Percentiles rank a stretch among this genome's conserved stretches.
Evolutionary conservation across 2,113 vertebrate species (phyloP).

Genomic region (Erythrocercus mccallii): DNA sequence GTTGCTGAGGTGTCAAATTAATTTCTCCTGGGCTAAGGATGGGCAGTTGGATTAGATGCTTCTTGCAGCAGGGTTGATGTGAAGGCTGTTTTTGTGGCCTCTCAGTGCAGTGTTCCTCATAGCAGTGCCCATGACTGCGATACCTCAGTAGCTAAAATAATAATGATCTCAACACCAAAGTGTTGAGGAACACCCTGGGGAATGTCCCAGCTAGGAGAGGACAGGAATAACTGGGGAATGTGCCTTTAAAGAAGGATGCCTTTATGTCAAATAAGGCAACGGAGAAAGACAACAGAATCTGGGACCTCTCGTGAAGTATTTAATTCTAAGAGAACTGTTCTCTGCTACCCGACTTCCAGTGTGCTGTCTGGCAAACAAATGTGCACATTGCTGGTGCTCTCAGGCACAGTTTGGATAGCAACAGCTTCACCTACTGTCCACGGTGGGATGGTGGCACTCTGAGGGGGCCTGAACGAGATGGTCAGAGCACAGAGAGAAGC

Average conservation of each 20-base stretch:
- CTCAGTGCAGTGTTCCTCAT: background rate
- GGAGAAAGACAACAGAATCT: background rate
- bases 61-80: background rate
- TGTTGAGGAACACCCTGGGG: background rate
- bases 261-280: background rate
- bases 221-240: background rate
- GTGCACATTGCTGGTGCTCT: background rate
- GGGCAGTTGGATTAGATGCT: background rate
- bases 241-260: background rate
- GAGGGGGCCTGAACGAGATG: background rate
- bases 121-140: rapidly evolving
- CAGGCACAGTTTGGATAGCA: background rate
- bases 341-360: background rate
- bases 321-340: background rate
- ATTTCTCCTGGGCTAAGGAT: background rate
- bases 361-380: background rate
- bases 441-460: background rate
- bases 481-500: background rate
- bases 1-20: background rate
- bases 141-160: background rate
- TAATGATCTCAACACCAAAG: background rate
- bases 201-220: background rate
- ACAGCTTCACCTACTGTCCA: background rate
- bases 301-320: background rate
- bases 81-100: background rate